Base-by-base conservation (phyloP, 2,797 vertebrate genomes). In the Hirundo rustica region DNA sequence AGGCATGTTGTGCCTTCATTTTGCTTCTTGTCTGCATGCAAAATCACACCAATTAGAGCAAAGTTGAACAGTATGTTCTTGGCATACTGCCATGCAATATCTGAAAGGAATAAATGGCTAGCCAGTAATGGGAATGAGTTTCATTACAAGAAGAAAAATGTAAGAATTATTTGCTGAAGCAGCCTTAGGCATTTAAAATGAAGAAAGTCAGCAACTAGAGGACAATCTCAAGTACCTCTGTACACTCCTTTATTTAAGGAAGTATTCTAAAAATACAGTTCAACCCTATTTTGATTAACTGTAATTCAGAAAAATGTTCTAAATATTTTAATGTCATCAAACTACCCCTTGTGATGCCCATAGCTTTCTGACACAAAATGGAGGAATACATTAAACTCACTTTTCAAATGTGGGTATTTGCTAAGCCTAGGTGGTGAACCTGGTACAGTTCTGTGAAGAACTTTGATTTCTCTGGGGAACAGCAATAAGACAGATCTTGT, bases 11-110 rank as follows among this genome's bases (percentile, higher is more conserved):
- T 72, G 54, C 92, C 70, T 96, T 93, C 87, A 53, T 88, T 93
- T 92, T 94, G 93, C 38, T 94, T 85, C 85, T 89, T 89, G 81
- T 86, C 82, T 90, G 90, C 83, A 85, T 81, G 74, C 66, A 91
- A 93, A 89, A 95, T 89, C 82, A 92, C 72, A 95, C 65, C 83
- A 95, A 92, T 95, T 95, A 94, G 68, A 93, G 82, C 57, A 84
- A 95, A 92, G 74, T 90, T 91, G 90, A 85, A 95, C 88, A 86
- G n/a, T 18, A 45, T 76, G 93, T 96, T 84, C 91, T 66, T 83
- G 92, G 88, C 77, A 82, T 42, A 81, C 38, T 91, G 77, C 87
- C 82, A 79, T 9, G 54, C 60, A 67, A 13, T 86, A 88, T 78
- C 48, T 75, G 84, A 92, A 92, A 78, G 86, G 78, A 94, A 83